Evolutionary conservation across 1,140 invertebrate genomes (phyloP), one percentile per base, ranked within the genome.

Genomic region (Pseudomyrmex flavicornis): DNA sequence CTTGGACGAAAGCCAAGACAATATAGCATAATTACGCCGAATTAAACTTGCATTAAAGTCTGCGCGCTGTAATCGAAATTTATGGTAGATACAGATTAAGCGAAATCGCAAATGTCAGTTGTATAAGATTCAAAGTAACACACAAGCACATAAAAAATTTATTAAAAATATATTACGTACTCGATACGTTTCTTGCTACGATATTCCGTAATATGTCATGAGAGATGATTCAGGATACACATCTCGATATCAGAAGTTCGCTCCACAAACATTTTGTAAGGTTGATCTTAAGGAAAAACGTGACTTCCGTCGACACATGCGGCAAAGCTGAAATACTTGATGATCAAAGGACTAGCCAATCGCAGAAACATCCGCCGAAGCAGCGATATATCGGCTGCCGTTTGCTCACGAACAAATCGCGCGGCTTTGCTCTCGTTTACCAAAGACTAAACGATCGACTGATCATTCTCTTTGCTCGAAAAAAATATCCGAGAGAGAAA

Each of bases 41-140:
- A 77, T 77, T 77, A 77, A 77, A 77, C 74, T 77, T 20, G 62
- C 62, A 54, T 68, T 77, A 77, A 76, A 66, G 74, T 77, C 17
- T 44, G 62, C 9, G 48, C 9, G 17, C 13, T 56, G 12, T 77
- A 77, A 77, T 66, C 54, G 35, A n/a, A 65, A 66, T 76, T 76
- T 76, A 66, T 35, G 22, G n/a, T 46, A 62, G 35, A 35, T 26
- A 62, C 15, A 62, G 26, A 74, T 61, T 77, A 76, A 35, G 22
- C 22, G 17, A 68, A 77, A 8, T 22, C 59, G 62, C 62, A 15
- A 17, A 20, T 50, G 15, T 15, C 9, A 52, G 2, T 66, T 66
- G 8, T 52, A 46, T 26, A 26, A 12, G 9, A 65, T 66, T 77
- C 9, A 20, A 35, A 35, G 35, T 35, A 35, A 54, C 20, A 26